Base-by-base conservation (phyloP, 2,888 invertebrate species). In the Aporophyla nigra region DNA sequence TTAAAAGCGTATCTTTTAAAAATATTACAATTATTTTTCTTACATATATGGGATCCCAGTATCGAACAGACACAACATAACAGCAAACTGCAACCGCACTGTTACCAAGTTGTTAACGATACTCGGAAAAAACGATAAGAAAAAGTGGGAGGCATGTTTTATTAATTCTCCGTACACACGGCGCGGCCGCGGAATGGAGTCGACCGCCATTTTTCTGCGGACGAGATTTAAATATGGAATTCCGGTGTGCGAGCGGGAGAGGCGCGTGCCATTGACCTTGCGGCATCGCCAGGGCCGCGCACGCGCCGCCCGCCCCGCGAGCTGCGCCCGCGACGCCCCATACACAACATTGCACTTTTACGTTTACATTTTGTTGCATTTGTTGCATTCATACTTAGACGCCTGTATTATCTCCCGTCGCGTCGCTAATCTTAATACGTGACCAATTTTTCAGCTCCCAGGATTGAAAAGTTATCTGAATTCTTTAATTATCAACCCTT, bases 211-310 rank as follows among this genome's bases (percentile, higher is more conserved):
- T 96, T 96, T 96, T 96, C 96, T 96, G 96, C 96, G 96, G 96
- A 95, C 96, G 96, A 96, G 96, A 96, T 96, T 96, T 96, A 96
- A 96, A 96, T 96, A 96, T 96, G 96, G 96, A 96, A 96, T 96
- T 96, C 96, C 96, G 96, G 96, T 96, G 96, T 96, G 96, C 94
- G 96, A 96, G 96, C 93, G 94, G 95, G 96, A 96, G 94, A 94
- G 95, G 90, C 94, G 95, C 95, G 95, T 96, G 96, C 96, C 96
- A 96, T 96, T 96, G 96, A 96, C 96, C 96, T 96, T 96, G 96
- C 93, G 86, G 75, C 84, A 82, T 78, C 89, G 93, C 92, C 94
- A 93, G 94, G 94, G 94, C 94, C 94, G 94, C 94, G 94, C 95
- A 94, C 95, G 96, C 95, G 95, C 94, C 92, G 90, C 90, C 94